Conservation (phyloP, 2,113 vertebrate genomes). For the Varanus salvator region DNA sequence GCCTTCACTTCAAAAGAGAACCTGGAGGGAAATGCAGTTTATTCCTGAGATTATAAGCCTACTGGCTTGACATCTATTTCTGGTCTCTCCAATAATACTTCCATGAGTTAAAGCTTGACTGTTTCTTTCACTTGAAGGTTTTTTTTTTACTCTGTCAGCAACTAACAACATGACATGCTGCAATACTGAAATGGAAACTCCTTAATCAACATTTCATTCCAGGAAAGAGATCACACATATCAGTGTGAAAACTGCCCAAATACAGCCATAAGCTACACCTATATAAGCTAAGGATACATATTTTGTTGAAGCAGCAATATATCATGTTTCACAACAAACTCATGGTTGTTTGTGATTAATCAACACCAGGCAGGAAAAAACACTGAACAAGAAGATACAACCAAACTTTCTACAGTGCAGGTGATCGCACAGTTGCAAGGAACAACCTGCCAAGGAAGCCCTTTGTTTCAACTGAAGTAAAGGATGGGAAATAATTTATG, state of each 20-base stretch:
- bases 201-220: constrained; percentile 69
- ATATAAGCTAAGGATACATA: constrained; percentile 33
- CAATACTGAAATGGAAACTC: constrained; percentile 72
- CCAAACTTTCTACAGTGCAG: not conserved
- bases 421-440: no score
- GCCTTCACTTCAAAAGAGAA: constrained; percentile 27
- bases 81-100: constrained; percentile 63
- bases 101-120: constrained; percentile 59
- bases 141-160: constrained; percentile 57
- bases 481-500: no score
- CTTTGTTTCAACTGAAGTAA: not conserved
- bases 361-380: not conserved
- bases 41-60: constrained; percentile 58
- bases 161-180: constrained; percentile 60
- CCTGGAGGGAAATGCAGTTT: constrained; percentile 14
- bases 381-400: not conserved
- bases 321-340: not conserved
- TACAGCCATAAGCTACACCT: constrained; percentile 37
- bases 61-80: constrained; percentile 58
- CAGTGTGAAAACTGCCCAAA: constrained; percentile 27
- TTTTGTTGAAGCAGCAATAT: constrained; percentile 37
- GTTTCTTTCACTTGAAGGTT: constrained; percentile 9
- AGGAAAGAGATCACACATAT: constrained; percentile 62
- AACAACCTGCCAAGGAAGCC: not conserved
- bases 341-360: constrained; percentile 24